phyloP scores from a whole-genome alignment of 2,888 invertebrate species.

The Euspilapteryx auroguttella region DNA sequence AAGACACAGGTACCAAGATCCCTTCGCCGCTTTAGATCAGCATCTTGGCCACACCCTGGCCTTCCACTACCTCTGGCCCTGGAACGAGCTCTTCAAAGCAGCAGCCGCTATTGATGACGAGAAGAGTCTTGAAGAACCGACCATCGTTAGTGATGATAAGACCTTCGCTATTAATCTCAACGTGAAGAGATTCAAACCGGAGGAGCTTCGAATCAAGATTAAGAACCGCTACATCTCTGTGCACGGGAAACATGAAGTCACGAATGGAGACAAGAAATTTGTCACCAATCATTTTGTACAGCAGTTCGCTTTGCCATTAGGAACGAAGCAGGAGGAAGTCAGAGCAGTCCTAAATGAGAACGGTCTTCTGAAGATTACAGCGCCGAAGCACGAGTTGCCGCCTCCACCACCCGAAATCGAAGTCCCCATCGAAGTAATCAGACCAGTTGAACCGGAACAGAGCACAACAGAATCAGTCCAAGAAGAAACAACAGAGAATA shows the following conservation, averaged over 20 bases:
- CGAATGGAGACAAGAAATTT: constrained; percentile 21
- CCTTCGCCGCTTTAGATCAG: constrained; percentile 31
- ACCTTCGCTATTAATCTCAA: constrained; percentile 31
- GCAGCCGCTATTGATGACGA: constrained; percentile 29
- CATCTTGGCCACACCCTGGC: constrained; percentile 35
- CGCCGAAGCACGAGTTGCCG: constrained; percentile 40
- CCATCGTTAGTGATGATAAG: constrained; percentile 30
- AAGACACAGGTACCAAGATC: constrained; percentile 15
- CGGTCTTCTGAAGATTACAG: constrained; percentile 28
- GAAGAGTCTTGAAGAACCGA: constrained; percentile 31
- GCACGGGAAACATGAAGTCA: constrained; percentile 32
- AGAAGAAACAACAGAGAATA: constrained; percentile 6
- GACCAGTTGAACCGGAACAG: constrained; percentile 16
- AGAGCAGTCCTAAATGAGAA: constrained; percentile 33
- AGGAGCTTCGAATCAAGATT: constrained; percentile 39
- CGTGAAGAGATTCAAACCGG: constrained; percentile 37
- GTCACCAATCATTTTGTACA: constrained; percentile 44
- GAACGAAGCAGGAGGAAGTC: constrained; percentile 39
- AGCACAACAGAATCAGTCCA: constrained; percentile 10
- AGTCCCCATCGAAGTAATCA: constrained; percentile 39
- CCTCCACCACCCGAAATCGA: constrained; percentile 38
- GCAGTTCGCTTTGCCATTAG: constrained; percentile 34
- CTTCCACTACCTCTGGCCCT: constrained; percentile 44
- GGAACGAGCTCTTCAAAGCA: constrained; percentile 37
- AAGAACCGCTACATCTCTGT: constrained; percentile 39